These are phyloP conservation scores for Pandion haliaetus DNA, from an alignment of 2,113 vertebrate genomes.

Conservation along the genomic window DNA sequence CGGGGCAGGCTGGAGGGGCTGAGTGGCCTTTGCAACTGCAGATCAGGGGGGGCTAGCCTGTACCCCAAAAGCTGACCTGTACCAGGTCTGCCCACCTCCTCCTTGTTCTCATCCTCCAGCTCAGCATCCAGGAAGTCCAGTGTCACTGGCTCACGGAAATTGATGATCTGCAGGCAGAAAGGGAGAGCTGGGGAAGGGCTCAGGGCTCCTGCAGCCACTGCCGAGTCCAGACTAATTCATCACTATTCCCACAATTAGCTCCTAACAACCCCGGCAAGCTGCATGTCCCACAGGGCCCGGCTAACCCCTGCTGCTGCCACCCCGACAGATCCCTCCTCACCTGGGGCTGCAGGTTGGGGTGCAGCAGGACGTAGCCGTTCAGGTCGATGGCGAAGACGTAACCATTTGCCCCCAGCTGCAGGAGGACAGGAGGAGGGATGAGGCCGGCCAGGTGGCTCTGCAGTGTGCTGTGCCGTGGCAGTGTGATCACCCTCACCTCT, in stretches of 20 bases:
- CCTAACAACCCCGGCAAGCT: neutral
- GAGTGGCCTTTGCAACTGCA: neutral
- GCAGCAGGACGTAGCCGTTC: conserved; percentile 82
- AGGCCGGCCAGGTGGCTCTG: neutral
- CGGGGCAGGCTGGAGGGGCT: neutral
- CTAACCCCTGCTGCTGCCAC: fast-evolving
- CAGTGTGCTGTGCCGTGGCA: fast-evolving
- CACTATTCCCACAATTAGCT: neutral
- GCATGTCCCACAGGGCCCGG: neutral
- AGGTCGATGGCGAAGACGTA: conserved; percentile 83
- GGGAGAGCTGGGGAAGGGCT: neutral
- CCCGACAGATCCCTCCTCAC: conserved; percentile 42
- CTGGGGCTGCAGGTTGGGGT: conserved; percentile 88
- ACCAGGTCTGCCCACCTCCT: conserved; percentile 78
- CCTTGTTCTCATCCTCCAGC: conserved; percentile 92
- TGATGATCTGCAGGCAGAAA: conserved; percentile 83
- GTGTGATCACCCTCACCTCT: neutral
- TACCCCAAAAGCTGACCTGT: neutral
- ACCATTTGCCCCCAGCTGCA: conserved; percentile 90
- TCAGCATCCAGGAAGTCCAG: conserved; percentile 97
- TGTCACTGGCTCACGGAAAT: conserved; percentile 94
- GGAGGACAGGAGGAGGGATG: neutral
- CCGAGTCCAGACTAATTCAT: neutral
- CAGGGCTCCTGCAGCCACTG: fast-evolving
- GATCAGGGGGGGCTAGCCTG: neutral